Conservation (phyloP, 2,113 vertebrate genomes). For the Xenopus laevis region DNA sequence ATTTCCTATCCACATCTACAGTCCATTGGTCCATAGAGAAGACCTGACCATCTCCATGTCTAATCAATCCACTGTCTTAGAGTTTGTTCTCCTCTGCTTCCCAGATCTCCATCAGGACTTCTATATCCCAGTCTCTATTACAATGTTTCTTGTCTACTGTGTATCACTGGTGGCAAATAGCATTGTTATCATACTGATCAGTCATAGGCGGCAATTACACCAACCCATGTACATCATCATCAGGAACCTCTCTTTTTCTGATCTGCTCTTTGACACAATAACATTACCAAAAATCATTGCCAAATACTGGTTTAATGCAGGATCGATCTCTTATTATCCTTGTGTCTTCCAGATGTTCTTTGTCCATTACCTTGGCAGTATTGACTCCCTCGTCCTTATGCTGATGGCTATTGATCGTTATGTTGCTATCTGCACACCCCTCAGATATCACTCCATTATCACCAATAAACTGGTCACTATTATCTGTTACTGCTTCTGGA, state of each 20-base stretch:
- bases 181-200: too few species aligned
- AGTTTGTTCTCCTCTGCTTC: constrained; percentile 20
- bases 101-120: constrained; percentile 6
- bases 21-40: too few species aligned
- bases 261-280: constrained; percentile 6
- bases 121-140: neutral
- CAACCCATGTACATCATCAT: neutral
- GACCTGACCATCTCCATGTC: neutral
- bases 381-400: constrained; percentile 27
- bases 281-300: neutral
- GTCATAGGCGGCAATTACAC: neutral
- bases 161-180: constrained; percentile 8
- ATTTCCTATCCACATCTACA: too few species aligned
- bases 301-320: neutral
- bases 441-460: constrained; percentile 50
- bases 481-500: too few species aligned
- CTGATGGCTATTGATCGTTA: constrained; percentile 38
- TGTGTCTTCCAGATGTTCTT: constrained; percentile 46
- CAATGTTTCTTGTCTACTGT: constrained; percentile 1
- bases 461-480: constrained; percentile 22
- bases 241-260: neutral
- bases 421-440: constrained; percentile 15
- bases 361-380: constrained; percentile 33
- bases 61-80: neutral
- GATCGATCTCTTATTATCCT: neutral